Base-by-base conservation (phyloP, 2,797 vertebrate species). In the Borostomias antarcticus region DNA sequence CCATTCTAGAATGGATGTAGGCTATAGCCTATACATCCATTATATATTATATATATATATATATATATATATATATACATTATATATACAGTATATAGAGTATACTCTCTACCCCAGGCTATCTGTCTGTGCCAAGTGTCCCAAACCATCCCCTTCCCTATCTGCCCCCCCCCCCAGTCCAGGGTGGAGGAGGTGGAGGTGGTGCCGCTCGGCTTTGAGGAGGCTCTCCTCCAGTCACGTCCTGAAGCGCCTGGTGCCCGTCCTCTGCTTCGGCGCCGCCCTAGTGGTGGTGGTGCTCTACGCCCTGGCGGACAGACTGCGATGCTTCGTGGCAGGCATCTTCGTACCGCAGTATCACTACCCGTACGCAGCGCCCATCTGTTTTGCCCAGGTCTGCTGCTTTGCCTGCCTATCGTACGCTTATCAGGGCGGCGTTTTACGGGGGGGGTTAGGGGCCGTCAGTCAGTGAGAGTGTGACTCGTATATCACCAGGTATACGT, bases 301-400 rank as follows among this genome's bases (percentile, higher is more conserved):
- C 2, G 58, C 82, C 30, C 77, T 89, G 47, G 85, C 79, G 3
- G 88, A 90, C 72, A 81, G 66, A 32, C 90, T 92, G 13, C 67
- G 78, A 33, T 83, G 82, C 74, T 93, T 94, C 78, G 86, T 94
- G 58, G 70, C 66, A 0, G 48, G 69, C 37, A 64, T 94, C 74
- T 92, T 94, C 70, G 81, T 93, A 67, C 86, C 90, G 9, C 92
- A 94, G 84, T 94, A 94, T 66, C 91, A 86, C 77, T 93, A 86
- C 75, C 86, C 87, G 0, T 93, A 88, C 13, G 74, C 74, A 7
- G 86, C 86, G 21, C 84, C 88, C 19, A 81, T 93, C 47, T 87
- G 84, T 63, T 88, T 94, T 11, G 76, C 75, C n/a, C 89, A 94
- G 92, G 93, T 94, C 56, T 43, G 4, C 26, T 61, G 9, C 53